A percentile compares a stretch with the other conserved stretches of the same genome.
These are phyloP conservation scores for Thaleichthys pacificus DNA, from an alignment of 2,797 vertebrate genomes.

Conservation along the genomic window DNA sequence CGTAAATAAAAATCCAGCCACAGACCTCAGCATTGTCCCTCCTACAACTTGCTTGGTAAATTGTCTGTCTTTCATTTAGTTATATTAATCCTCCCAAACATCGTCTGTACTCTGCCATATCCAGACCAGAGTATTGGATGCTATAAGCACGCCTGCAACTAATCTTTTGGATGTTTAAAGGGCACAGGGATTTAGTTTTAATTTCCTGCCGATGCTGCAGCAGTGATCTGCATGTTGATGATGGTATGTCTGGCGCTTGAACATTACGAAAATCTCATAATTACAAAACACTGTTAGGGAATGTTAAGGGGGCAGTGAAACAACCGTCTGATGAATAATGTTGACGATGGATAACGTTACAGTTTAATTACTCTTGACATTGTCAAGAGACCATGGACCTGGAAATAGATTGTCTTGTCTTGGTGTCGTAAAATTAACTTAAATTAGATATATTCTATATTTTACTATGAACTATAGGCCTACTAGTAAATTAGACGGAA, in stretches of 20 bases:
- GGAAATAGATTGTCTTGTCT: not conserved
- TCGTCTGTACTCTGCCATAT: constrained; percentile 17
- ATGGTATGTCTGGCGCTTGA: constrained; percentile 20
- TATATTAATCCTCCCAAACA: not conserved
- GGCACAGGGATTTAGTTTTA: constrained; percentile 51
- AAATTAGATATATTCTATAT: not conserved
- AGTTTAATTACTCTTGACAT: constrained; percentile 22
- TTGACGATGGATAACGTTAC: constrained; percentile 13
- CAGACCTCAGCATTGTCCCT: not conserved
- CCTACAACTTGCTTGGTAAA: not conserved
- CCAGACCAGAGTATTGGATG: constrained; percentile 26
- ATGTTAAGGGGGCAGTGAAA: constrained; percentile 19
- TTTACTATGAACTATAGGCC: not conserved
- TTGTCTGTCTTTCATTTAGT: not conserved
- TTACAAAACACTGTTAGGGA: constrained; percentile 22
- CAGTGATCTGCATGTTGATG: constrained; percentile 44
- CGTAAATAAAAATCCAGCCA: no score
- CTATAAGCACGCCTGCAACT: constrained; percentile 31
- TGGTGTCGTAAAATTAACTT: not conserved
- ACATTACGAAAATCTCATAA: constrained; percentile 25
- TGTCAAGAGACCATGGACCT: not conserved
- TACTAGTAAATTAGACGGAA: no score
- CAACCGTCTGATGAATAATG: constrained; percentile 33
- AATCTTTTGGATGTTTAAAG: constrained; percentile 46
- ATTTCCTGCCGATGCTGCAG: constrained; percentile 44